Conservation (phyloP, 2,113 vertebrate species). For the Nesoenas mayeri region DNA sequence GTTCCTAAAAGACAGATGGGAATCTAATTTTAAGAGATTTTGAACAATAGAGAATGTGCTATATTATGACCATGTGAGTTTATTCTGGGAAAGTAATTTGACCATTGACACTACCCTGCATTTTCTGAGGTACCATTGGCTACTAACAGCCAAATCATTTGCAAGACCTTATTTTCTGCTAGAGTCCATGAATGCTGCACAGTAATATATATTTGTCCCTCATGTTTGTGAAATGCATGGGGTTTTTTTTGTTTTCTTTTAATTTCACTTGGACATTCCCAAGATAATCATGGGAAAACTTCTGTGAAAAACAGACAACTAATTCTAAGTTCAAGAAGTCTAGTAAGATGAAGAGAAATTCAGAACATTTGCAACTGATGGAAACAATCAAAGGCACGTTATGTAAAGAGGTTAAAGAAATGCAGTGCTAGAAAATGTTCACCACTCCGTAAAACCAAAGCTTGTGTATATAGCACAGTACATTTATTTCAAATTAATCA, state of each 20-base stretch:
- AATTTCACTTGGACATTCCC: background rate
- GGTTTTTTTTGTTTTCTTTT: background rate
- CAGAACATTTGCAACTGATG: background rate
- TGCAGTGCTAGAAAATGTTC: background rate
- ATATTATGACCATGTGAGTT: background rate
- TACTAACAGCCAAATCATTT: background rate
- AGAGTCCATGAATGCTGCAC: background rate
- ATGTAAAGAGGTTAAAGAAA: background rate
- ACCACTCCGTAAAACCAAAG: background rate
- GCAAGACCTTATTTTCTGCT: background rate
- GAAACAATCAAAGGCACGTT: background rate
- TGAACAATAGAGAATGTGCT: background rate
- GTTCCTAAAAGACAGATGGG: background rate
- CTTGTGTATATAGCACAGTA: background rate
- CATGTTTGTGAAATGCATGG: fast-evolving
- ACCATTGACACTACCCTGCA: background rate
- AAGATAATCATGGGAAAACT: background rate
- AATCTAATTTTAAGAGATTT: background rate
- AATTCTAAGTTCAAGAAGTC: background rate
- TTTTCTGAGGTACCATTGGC: background rate
- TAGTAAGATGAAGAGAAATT: background rate
- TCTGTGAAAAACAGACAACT: background rate
- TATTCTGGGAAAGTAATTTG: background rate
- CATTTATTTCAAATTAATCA: background rate
- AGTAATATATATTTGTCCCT: background rate